Base-by-base conservation (phyloP, 2,888 invertebrate species). In the Drosophila parthenogenetica region DNA sequence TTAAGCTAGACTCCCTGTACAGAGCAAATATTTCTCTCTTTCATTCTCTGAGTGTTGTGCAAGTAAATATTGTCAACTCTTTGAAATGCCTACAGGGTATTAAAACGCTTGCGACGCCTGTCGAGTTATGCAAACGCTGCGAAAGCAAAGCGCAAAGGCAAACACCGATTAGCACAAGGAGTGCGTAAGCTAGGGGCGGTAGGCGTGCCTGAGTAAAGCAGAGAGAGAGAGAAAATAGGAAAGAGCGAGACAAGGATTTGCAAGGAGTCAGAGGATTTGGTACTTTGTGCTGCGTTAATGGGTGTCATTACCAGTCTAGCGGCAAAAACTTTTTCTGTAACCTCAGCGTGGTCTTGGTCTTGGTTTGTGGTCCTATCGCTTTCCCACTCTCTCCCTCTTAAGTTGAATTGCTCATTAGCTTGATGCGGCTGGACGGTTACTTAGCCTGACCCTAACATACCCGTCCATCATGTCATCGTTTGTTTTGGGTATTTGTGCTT, bases 271-370 rank as follows among this genome's bases (percentile, higher is more conserved):
- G 32, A 32, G 43, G 11, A 25, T 48, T 53, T 11, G 17, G 53
- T 62, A 69, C 63, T 73, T 73, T 70, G 69, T 68, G 79, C 73
- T 67, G 72, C 74, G 79, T 76, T 89, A 89, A 87, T 87, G 85
- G 82, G 69, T 87, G 75, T 84, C 89, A 87, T 87, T 87, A 89
- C 75, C 79, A 84, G 67, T 73, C 58, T 72, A 64, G 64, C 65
- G 58, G 83, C 65, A 73, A 72, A 64, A 77, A 69, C 69, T 81
- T 70, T 60, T 64, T 67, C 62, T 50, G 13, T 35, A 62, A 70
- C 63, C 76, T 59, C 73, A 39, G 39, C 54, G 5, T 59, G 73
- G 65, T 35, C 11, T 35, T 35, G 11, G 11, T 35, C 48, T 43
- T 59, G 58, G 63, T 58, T 50, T 64, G 40, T 25, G 35, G 48